Evolutionary conservation across 2,113 vertebrate species (phyloP).

Genomic region (Pomatostomus ruficeps): DNA sequence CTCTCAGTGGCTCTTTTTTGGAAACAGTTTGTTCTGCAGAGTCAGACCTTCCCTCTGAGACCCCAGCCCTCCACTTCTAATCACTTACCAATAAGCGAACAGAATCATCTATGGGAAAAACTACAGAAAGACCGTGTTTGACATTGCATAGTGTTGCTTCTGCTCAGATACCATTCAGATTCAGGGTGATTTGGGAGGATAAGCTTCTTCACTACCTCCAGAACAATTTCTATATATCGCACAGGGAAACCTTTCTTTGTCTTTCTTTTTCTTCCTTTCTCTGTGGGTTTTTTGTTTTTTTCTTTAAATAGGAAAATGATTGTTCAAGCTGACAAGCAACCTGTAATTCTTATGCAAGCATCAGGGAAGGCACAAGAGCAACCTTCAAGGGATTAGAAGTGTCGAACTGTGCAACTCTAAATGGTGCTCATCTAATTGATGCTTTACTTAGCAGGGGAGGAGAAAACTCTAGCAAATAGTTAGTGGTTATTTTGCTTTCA

Average conservation of each 20-base stretch:
- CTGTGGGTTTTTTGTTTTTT: not conserved
- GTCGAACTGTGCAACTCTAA: not conserved
- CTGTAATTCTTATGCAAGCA: not conserved
- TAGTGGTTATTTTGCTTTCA: not conserved
- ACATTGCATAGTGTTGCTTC: not conserved
- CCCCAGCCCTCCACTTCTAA: not conserved
- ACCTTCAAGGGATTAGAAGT: not conserved
- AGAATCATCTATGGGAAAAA: not conserved
- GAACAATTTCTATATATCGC: not conserved
- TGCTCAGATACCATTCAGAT: not conserved
- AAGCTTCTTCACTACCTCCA: not conserved
- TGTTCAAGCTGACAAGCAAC: constrained; percentile 5
- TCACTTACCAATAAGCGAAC: not conserved
- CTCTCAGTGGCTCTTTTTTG: not conserved
- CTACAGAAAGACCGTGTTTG: not conserved
- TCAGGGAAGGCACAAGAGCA: not conserved
- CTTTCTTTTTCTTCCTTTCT: not conserved
- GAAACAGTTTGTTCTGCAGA: not conserved
- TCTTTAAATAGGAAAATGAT: not conserved
- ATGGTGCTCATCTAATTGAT: constrained; percentile 12
- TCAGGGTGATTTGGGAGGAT: not conserved
- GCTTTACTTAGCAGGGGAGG: not conserved
- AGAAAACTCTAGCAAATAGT: not conserved
- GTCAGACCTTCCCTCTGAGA: not conserved
- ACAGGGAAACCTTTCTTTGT: not conserved